Evolutionary conservation across 2,113 vertebrate genomes (phyloP), one percentile per base, ranked within the genome.

Genomic region (Andinoacara biseriatus): DNA sequence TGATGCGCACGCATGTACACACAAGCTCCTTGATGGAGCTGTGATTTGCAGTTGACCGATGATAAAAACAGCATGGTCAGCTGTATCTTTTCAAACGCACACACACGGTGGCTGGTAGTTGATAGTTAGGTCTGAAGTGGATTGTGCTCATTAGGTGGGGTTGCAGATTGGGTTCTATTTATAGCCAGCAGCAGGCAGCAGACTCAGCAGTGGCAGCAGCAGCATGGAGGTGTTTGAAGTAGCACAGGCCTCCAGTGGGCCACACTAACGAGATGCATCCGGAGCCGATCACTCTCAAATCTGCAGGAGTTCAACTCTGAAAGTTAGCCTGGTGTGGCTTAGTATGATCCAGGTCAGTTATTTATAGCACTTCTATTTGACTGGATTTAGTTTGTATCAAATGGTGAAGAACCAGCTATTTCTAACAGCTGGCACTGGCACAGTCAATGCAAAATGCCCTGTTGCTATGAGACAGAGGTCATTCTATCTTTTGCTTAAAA

Each of bases 101-200:
- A n/a, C 60, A 59, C 18, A 58, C 33, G 18, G 40, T 52, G 76
- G 80, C 87, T 82, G 84, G 29, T 80, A 62, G 90, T 88, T 91
- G 91, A 84, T 89, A 87, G 87, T 82, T 22, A 1, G 87, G 83
- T 89, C 90, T 91, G 87, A 87, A 85, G 89, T 90, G 85, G 80
- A 75, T 89, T 13, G 65, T 80, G 88, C 91, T 92, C 92, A 92
- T 93, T 94, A 94, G 87, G 86, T 82, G 75, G 72, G 81, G 85
- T 83, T 88, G 90, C 88, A 92, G 86, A 91, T 92, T 87, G 90
- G 72, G 76, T 91, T 91, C 88, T 94, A 93, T 92, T 90, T 91
- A 84, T 92, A 92, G 81, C 10, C 31, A 8, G n/a, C 83, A 84
- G 84, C 81, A 82, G 54, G 80, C 85, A 74, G 87, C 62, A 10